Evolutionary conservation across 2,888 invertebrate species (phyloP), one percentile per base, ranked within the genome.

Genomic region (Megalurothrips usitatus): DNA sequence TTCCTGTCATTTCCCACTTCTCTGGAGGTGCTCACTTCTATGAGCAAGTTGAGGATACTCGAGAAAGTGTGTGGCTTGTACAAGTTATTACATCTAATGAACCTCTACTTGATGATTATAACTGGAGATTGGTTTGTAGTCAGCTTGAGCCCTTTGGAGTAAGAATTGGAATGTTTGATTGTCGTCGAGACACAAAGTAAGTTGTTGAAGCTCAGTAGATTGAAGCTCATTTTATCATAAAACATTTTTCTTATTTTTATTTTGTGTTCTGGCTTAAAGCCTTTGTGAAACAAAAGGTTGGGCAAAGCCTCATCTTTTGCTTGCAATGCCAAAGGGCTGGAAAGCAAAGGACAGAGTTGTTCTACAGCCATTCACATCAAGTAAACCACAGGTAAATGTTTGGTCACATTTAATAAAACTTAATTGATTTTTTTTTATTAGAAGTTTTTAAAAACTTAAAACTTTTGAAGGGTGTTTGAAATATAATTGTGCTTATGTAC

Each of bases 31-130:
- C 84, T 47, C 85, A 85, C 81, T 85, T 85, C 82, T 85, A 84
- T 82, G 85, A 85, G 81, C 83, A 87, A 85, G 89, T 89, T 10
- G 89, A 90, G 84, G 89, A 90, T 84, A 88, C 88, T 34, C 89
- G 89, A 84, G 89, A 90, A 85, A 88, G 88, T 83, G 88, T 89
- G 14, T 90, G 90, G 90, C 84, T 90, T 68, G 88, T 89, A 2
- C 89, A 89, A 84, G 88, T 89, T 2, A 84, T 87, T 23, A 85
- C 86, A 10, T 83, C 84, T 52, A 80, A 83, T 68, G 83, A 84
- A 68, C 85, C 85, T 2, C 81, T 87, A 8, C 83, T 87, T 63
- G 85, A 86, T 81, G 86, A 86, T 78, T 83, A 84, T 23, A 85
- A 86, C 81, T 90, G 89, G 90, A 86, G 85, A 63, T 82, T 85